A percentile compares a stretch with the other conserved stretches of the same genome.
These are phyloP conservation scores for Rhamphomyia laevipes DNA, from an alignment of 2,888 invertebrate species.

Conservation along the genomic window DNA sequence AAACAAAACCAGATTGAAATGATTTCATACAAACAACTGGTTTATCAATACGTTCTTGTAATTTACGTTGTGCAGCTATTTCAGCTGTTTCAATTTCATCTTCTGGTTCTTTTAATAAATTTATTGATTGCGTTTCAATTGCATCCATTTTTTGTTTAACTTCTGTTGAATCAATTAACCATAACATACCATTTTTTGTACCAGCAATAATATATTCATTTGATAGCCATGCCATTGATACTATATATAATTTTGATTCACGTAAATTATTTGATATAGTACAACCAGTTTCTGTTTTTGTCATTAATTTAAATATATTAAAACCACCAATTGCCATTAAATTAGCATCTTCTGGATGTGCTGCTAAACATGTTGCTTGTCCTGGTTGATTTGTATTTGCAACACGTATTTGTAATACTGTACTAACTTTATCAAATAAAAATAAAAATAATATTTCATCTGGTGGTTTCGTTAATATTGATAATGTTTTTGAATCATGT, in stretches of 20 bases:
- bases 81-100: not conserved
- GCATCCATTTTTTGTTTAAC: constrained; percentile 56
- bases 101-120: constrained; percentile 28
- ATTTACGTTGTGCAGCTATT: not conserved
- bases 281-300: constrained; percentile 51
- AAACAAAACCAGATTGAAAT: constrained; percentile 59
- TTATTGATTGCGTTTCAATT: constrained; percentile 25
- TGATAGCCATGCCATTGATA: constrained; percentile 69
- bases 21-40: constrained; percentile 35
- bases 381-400: constrained; percentile 25
- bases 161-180: constrained; percentile 79
- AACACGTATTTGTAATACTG: constrained; percentile 27
- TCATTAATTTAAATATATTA: constrained; percentile 51
- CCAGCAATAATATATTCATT: constrained; percentile 75
- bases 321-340: constrained; percentile 49
- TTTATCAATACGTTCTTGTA: not conserved
- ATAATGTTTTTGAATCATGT: constrained; percentile 67
- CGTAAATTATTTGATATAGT: constrained; percentile 61
- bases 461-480: constrained; percentile 69
- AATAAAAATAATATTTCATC: constrained; percentile 52
- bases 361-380: constrained; percentile 28
- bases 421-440: constrained; percentile 66
- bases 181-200: constrained; percentile 60
- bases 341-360: constrained; percentile 54
- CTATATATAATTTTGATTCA: constrained; percentile 60